Evolutionary conservation across 2,797 vertebrate species (phyloP).

Genomic region (Limnodromus scolopaceus): DNA sequence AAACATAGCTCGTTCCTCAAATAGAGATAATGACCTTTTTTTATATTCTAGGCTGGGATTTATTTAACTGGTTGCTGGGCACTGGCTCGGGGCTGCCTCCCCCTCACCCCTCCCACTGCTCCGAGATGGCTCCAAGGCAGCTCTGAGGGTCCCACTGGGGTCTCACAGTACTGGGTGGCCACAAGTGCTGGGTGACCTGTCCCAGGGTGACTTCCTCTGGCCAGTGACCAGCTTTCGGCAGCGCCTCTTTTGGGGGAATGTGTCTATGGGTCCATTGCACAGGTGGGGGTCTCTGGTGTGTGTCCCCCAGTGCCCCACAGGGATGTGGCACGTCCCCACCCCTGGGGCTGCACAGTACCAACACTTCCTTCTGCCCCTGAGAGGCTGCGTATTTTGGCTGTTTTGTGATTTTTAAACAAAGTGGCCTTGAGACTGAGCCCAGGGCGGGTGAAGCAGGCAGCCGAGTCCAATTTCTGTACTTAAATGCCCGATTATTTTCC

Average conservation of each 20-base stretch:
- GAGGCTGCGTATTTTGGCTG: fast-evolving
- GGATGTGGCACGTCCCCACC: not conserved
- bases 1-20: not conserved
- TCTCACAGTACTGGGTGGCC: not conserved
- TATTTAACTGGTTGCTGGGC: not conserved
- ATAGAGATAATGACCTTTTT: not conserved
- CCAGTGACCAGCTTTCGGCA: not conserved
- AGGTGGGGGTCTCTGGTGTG: not conserved
- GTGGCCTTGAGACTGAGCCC: not conserved
- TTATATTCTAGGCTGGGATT: not conserved
- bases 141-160: fast-evolving
- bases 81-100: not conserved
- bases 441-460: fast-evolving
- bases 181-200: fast-evolving
- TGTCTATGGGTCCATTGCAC: not conserved
- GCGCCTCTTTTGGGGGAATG: fast-evolving
- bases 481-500: not conserved
- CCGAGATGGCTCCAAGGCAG: not conserved
- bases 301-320: fast-evolving
- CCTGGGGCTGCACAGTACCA: not conserved
- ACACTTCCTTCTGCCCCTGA: not conserved
- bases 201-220: fast-evolving
- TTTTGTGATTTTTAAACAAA: not conserved
- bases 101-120: fast-evolving
- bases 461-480: not conserved